Conservation (phyloP, 2,113 vertebrate species). For the Gopherus evgoodei region DNA sequence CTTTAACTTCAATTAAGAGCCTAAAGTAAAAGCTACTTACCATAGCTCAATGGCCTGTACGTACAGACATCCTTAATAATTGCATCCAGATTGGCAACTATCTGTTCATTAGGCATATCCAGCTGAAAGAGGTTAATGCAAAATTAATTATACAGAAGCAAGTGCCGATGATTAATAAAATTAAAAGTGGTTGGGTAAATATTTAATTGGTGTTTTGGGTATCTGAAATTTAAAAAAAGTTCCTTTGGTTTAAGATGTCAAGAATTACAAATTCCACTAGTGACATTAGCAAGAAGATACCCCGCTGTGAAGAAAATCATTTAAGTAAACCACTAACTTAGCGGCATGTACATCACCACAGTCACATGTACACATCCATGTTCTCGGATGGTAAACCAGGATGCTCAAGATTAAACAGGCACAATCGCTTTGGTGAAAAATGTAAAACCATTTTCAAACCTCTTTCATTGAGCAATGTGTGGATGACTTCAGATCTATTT, state of each 20-base stretch:
- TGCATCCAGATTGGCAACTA: conserved; percentile 84
- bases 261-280: neutral
- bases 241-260: neutral
- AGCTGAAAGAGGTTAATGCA: conserved; percentile 79
- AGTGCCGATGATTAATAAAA: neutral
- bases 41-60: conserved; percentile 79
- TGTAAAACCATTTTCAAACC: neutral
- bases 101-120: conserved; percentile 88
- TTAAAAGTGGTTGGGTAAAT: neutral
- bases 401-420: rapidly evolving
- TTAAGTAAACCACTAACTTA: rapidly evolving
- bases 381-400: neutral
- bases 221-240: neutral
- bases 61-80: conserved; percentile 86
- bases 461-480: neutral
- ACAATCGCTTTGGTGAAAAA: neutral
- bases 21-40: conserved; percentile 70
- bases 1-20: neutral
- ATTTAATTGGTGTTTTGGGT: neutral
- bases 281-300: neutral
- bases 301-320: neutral
- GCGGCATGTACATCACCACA: rapidly evolving
- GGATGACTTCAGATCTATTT: neutral
- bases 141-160: neutral
- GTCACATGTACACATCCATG: neutral